These are phyloP conservation scores for Enteromius afrohamiltoni DNA, from an alignment of 2,797 vertebrate species.

Conservation along the genomic window DNA sequence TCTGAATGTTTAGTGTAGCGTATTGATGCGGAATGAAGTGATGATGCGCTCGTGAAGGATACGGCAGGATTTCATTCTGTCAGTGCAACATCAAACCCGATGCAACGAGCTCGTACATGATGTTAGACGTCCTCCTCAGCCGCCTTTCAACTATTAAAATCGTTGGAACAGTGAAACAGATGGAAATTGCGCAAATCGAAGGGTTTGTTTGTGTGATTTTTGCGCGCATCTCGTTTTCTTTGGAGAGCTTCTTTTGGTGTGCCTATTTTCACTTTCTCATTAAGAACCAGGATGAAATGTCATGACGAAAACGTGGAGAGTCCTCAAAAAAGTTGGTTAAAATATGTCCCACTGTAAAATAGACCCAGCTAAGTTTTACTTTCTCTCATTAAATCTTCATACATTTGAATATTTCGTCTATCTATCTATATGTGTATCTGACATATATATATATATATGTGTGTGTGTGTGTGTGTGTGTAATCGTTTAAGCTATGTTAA, in stretches of 20 bases:
- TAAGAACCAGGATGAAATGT: neutral
- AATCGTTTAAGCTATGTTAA: neutral
- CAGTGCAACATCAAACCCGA: conserved; percentile 21
- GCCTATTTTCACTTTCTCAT: neutral
- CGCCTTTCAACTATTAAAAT: neutral
- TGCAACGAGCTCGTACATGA: neutral
- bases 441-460: neutral
- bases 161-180: neutral
- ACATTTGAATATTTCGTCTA: neutral
- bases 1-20: neutral
- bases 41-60: conserved; percentile 28
- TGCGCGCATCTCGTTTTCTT: neutral
- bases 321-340: conserved; percentile 4
- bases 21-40: conserved; percentile 19
- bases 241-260: neutral
- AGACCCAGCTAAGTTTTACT: neutral
- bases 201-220: neutral
- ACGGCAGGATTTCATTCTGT: conserved; percentile 26
- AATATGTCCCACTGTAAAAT: neutral
- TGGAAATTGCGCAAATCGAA: neutral
- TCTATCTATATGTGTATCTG: conserved; percentile 3
- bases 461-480: too few relatives aligned
- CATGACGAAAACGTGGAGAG: neutral
- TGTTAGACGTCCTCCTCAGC: neutral
- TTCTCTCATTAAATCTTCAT: neutral